Percentiles rank a stretch among this genome's conserved stretches.
Evolutionary conservation across 2,113 vertebrate species (phyloP).

Genomic region (Pipa parva): DNA sequence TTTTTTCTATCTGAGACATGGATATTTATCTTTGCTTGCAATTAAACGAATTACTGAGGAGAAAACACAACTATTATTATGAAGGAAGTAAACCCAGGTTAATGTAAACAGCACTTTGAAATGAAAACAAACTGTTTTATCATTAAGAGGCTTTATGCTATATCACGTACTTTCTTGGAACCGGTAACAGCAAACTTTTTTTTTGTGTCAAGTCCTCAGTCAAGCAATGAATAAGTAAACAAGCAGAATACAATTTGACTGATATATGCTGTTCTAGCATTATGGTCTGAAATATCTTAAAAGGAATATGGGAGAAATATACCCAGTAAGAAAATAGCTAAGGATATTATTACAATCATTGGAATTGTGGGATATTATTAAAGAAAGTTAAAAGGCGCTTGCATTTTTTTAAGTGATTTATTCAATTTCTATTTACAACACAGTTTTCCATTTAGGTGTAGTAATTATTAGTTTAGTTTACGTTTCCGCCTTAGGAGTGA

Average conservation of each 20-base stretch:
- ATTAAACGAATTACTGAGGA: constrained; percentile 37
- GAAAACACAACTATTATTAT: constrained; percentile 35
- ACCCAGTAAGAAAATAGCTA: too few relatives aligned
- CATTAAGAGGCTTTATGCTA: constrained; percentile 12
- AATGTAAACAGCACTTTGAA: constrained; percentile 37
- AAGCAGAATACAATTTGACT: background rate
- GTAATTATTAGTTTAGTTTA: too few relatives aligned
- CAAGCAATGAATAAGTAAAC: constrained; percentile 17
- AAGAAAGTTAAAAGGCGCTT: background rate
- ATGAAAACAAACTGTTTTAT: constrained; percentile 36
- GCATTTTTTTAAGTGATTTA: too few relatives aligned
- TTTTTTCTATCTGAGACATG: constrained; percentile 14
- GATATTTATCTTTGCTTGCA: constrained; percentile 40
- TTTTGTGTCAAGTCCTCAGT: constrained; percentile 14
- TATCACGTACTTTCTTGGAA: constrained; percentile 29
- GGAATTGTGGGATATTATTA: too few relatives aligned
- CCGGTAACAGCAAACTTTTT: background rate
- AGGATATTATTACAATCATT: too few relatives aligned
- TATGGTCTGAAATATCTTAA: background rate
- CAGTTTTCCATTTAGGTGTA: too few relatives aligned
- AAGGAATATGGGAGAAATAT: background rate
- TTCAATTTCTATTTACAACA: too few relatives aligned
- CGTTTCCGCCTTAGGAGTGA: too few relatives aligned
- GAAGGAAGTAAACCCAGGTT: constrained; percentile 29
- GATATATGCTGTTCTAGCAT: background rate